Evolutionary conservation across 2,113 vertebrate genomes (phyloP).

Genomic region (Hiodon alosoides): DNA sequence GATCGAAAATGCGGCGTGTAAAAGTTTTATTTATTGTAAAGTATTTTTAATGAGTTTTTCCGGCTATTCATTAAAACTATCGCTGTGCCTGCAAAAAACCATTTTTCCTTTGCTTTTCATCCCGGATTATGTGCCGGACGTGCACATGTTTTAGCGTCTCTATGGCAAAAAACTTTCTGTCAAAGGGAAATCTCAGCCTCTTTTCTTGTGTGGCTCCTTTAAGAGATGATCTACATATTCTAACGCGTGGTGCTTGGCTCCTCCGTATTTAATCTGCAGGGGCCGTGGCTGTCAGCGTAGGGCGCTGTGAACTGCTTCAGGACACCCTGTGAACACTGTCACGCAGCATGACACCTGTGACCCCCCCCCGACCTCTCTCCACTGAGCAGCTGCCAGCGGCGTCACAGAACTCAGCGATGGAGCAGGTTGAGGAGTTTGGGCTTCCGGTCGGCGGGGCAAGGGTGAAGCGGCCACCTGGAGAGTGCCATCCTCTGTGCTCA

Average conservation of each 20-base stretch:
- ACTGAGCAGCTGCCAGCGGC: neutral
- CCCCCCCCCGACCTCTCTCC: neutral
- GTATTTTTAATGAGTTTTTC: conserved; percentile 4
- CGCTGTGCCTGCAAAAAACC: too few species aligned
- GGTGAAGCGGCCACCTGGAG: neutral
- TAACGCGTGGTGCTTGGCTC: neutral
- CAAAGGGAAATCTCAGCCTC: neutral
- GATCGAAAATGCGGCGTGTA: neutral
- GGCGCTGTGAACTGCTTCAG: neutral
- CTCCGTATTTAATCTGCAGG: neutral
- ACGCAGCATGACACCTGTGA: neutral
- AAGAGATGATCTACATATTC: neutral
- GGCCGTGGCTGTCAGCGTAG: neutral
- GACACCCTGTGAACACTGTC: neutral
- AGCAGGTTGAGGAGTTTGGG: neutral
- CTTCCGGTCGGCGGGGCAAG: neutral
- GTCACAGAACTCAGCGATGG: neutral
- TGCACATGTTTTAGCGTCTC: too few species aligned
- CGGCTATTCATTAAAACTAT: neutral
- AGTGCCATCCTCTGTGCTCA: neutral
- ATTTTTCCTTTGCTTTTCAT: too few species aligned
- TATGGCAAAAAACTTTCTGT: neutral
- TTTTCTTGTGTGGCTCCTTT: neutral
- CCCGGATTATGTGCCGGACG: too few species aligned
- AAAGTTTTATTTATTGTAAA: neutral